phyloP scores from a whole-genome alignment of 2,797 vertebrate genomes.

The Florisuga fusca region DNA sequence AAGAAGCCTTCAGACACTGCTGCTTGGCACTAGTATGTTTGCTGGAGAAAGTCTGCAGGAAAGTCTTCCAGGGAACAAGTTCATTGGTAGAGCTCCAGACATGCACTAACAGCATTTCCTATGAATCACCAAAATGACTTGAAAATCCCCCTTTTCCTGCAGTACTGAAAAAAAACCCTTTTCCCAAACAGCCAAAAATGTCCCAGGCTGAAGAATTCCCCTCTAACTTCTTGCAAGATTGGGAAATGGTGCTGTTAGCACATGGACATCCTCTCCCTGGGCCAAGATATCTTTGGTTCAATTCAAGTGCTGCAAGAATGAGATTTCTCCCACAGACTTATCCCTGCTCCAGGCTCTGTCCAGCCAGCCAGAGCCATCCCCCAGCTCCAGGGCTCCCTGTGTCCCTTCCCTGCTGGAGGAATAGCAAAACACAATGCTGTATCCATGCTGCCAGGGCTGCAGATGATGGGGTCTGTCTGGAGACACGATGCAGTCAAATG shows the following conservation, averaged over 20 bases:
- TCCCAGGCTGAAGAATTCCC: constrained; percentile 77
- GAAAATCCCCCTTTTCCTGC: constrained; percentile 79
- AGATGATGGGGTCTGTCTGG: constrained; percentile 82
- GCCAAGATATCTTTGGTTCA: not conserved
- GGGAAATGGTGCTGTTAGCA: constrained; percentile 73
- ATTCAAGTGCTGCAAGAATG: not conserved
- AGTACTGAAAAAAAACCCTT: constrained; percentile 73
- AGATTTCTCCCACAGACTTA: not conserved
- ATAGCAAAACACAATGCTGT: constrained; percentile 75
- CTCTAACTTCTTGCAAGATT: constrained; percentile 78
- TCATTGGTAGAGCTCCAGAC: constrained; percentile 83
- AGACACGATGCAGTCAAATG: not conserved
- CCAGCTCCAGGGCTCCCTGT: not conserved
- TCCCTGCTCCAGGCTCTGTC: not conserved
- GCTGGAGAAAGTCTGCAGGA: constrained; percentile 62
- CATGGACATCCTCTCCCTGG: constrained; percentile 71
- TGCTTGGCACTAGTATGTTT: constrained; percentile 82
- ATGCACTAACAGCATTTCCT: constrained; percentile 76
- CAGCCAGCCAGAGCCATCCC: rapidly evolving
- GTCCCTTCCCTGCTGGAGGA: constrained; percentile 80
- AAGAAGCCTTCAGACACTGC: constrained; percentile 74
- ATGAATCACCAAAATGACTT: constrained; percentile 28
- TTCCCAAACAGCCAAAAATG: constrained; percentile 79
- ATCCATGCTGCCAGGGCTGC: constrained; percentile 84
- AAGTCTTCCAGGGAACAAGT: constrained; percentile 72